phyloP scores from a whole-genome alignment of 2,888 invertebrate species.

The Drosophila kanekoi region DNA sequence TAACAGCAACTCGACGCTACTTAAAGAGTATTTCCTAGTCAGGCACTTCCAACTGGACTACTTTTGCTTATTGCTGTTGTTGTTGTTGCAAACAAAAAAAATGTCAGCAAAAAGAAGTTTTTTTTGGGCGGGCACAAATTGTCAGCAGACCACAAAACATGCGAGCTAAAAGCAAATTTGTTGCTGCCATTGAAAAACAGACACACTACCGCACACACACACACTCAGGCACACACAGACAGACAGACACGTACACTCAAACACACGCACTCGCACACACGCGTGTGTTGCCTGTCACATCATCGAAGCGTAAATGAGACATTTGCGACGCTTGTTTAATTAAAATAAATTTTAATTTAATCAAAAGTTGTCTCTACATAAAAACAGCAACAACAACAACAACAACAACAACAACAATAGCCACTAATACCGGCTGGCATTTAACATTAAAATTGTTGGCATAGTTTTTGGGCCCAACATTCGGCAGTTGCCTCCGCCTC shows the following conservation, averaged over 20 bases:
- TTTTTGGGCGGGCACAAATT: constrained; percentile 49
- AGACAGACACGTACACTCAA: neutral
- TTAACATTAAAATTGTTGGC: constrained; percentile 78
- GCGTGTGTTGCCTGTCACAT: constrained; percentile 68
- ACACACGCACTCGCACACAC: constrained; percentile 1
- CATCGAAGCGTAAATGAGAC: constrained; percentile 82
- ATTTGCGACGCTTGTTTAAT: constrained; percentile 83
- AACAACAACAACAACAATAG: constrained; percentile 28
- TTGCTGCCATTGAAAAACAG: constrained; percentile 13
- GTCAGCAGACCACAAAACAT: constrained; percentile 73
- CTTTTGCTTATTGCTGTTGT: constrained; percentile 10
- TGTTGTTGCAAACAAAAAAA: constrained; percentile 31
- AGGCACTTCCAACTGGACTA: too few species aligned
- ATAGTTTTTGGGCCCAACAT: constrained; percentile 62
- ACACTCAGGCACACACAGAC: neutral
- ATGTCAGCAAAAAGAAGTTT: constrained; percentile 32
- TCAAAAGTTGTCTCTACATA: constrained; percentile 73
- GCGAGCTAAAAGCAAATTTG: constrained; percentile 66
- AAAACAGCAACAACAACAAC: constrained; percentile 24
- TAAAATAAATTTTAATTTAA: constrained; percentile 83
- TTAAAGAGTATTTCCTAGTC: too few species aligned
- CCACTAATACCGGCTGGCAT: constrained; percentile 60
- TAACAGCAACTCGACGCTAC: too few species aligned
- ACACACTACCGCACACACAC: neutral
- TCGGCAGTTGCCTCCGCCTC: constrained; percentile 11